These are phyloP conservation scores for Lepeophtheirus nordmannii DNA, from an alignment of 2,888 invertebrate species.

Conservation along the genomic window DNA sequence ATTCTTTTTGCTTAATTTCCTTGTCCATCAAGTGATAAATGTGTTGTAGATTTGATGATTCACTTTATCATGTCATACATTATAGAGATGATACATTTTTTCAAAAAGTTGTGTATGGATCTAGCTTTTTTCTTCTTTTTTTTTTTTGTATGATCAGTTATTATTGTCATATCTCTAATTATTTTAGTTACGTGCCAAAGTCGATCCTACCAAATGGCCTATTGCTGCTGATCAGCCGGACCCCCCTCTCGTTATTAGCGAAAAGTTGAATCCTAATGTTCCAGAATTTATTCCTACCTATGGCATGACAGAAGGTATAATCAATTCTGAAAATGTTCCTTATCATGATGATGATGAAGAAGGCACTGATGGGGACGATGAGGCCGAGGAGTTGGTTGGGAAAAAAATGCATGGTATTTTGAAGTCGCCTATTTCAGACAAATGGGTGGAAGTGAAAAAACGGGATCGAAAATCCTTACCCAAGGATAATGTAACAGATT, in stretches of 20 bases:
- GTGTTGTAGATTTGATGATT: background rate
- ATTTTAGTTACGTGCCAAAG: slow-evolving; percentile 58
- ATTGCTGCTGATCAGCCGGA: slow-evolving; percentile 24
- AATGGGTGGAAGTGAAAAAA: slow-evolving; percentile 14
- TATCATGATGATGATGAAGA: slow-evolving; percentile 33
- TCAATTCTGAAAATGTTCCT: slow-evolving; percentile 15
- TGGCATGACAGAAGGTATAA: slow-evolving; percentile 29
- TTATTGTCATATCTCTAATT: background rate
- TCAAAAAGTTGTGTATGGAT: too few species aligned
- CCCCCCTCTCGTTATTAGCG: slow-evolving; percentile 33
- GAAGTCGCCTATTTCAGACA: background rate
- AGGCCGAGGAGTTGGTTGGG: slow-evolving; percentile 29
- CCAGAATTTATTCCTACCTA: slow-evolving; percentile 63
- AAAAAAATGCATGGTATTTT: slow-evolving; percentile 30
- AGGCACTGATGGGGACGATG: slow-evolving; percentile 29
- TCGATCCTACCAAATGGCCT: slow-evolving; percentile 76
- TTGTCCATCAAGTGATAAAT: too few species aligned
- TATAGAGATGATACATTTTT: too few species aligned
- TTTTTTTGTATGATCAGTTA: background rate
- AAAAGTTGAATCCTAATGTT: slow-evolving; percentile 64
- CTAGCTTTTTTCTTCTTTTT: background rate
- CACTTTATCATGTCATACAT: background rate
- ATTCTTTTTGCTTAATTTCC: too few species aligned
- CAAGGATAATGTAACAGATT: background rate
- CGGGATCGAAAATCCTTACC: background rate